Base-by-base conservation (phyloP, 92 coral and sea anemone genomes). In the Porites evermanni region DNA sequence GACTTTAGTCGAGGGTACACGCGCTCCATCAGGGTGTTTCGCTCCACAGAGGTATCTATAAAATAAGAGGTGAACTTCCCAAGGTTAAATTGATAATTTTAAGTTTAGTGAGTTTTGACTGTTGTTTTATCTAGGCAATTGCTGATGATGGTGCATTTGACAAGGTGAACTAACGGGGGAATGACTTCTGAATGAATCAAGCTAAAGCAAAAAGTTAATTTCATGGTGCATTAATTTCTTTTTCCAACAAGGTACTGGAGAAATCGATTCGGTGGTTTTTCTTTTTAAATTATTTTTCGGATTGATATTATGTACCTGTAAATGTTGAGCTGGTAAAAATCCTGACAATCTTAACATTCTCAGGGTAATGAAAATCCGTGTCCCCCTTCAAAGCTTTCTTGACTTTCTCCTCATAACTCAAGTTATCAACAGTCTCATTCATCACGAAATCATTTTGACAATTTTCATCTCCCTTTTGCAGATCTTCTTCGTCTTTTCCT, bases 271-370 rank as follows among this genome's bases (percentile, higher is more conserved):
- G 47, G 7, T 38, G 47, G 5, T 38, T 38, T 38, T 38, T 38
- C 47, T 10, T 56, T 11, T 7, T 18, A n/a, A 67, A 67, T 7
- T 3, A 5, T 67, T 13, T 13, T 11, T 19, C 7, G 21, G 21
- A 53, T 13, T 10, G 18, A 32, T 24, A 1, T 53, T 6, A 56
- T 12, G 53, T 77, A 95, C 98, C 98, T 83, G 98, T 95, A 72
- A 95, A 95, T 8, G 98, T 95, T 21, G 98, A 95, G 66, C 98
- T 95, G 67, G 96, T 95, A 56, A 95, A 95, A 24, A 95, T 95
- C n/a, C 98, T 83, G 21, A 95, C 98, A 80, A 95, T 89, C 73
- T 93, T 91, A 2, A 83, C 79, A 53, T 94, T 94, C 64, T 89
- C 95, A 65, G 97, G 95, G 54, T 81, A 80, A 21, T 74, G 72